These are phyloP conservation scores for Phoeniculus purpureus DNA, from an alignment of 2,797 vertebrate genomes.

Conservation along the genomic window DNA sequence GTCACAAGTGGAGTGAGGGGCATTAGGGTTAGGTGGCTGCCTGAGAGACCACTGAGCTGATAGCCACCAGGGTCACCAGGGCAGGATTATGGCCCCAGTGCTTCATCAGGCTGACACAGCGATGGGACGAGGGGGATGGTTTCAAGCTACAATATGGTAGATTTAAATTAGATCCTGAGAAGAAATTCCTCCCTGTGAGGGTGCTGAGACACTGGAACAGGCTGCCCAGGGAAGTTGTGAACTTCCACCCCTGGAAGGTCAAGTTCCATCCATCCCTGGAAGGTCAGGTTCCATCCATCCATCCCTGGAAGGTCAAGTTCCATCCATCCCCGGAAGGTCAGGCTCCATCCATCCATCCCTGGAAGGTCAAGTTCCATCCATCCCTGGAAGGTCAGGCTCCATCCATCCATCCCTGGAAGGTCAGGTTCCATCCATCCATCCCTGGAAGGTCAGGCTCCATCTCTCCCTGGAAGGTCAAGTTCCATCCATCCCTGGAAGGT, in stretches of 20 bases:
- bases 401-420: too few relatives aligned
- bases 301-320: too few relatives aligned
- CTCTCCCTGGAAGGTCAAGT: too few relatives aligned
- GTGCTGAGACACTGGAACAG: neutral
- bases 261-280: neutral
- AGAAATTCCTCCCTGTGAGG: neutral
- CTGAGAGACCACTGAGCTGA: rapidly evolving
- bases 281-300: neutral
- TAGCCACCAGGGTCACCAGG: neutral
- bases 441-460: too few relatives aligned
- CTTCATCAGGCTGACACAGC: neutral
- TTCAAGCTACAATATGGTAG: neutral
- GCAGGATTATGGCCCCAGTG: neutral
- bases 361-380: too few relatives aligned
- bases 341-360: too few relatives aligned
- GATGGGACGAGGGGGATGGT: neutral
- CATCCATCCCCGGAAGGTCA: neutral
- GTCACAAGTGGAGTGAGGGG: neutral
- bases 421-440: neutral
- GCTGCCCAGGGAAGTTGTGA: neutral
- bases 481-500: neutral
- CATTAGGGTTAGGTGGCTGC: neutral
- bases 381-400: too few relatives aligned
- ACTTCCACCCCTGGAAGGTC: neutral
- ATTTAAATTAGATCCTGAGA: neutral